Base-by-base conservation (phyloP, 2,797 vertebrate genomes). In the Ara ararauna region DNA sequence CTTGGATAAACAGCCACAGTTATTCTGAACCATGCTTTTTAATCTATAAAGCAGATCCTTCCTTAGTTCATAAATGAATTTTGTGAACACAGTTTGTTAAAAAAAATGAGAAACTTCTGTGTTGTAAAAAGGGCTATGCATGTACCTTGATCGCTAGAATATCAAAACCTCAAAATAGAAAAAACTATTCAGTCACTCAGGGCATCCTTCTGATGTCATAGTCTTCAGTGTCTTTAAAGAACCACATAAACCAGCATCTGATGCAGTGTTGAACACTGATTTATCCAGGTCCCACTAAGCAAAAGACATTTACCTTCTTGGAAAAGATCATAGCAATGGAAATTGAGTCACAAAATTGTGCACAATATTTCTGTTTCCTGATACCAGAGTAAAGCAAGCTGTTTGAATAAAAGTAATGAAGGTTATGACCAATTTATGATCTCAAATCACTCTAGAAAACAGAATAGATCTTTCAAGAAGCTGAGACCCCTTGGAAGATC, bases 51-150 rank as follows among this genome's bases (percentile, higher is more conserved):
- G 9, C 3, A 74, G 6, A 44, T 65, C 2, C 1, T 85, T 71
- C 8, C 4, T 73, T 51, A 71, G 7, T 40, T 54, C 29, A 44
- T 32, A 50, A 45, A 40, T 21, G 1, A 51, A 2, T 27, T 79
- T 32, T 42, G 11, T 64, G 16, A 60, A 64, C 67, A 38, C 34
- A 45, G 61, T 40, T 24, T 80, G 2, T 21, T 38, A 67, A 62
- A 24, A 40, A 29, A 24, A 68, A 38, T 66, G 10, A 53, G 36
- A 67, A 71, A 14, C 3, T 44, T 71, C 9, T 7, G 15, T 44
- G 20, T 4, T 24, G 5, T 27, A 47, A 17, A 22, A 7, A 40
- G 2, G 45, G 19, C 1, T 40, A 23, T 12, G 2, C 5, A 53
- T 29, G 8, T 24, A 50, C 2, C 4, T 87, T 45, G 14, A 68